Evolutionary conservation across 2,797 vertebrate species (phyloP).

Genomic region (Lates japonicus): DNA sequence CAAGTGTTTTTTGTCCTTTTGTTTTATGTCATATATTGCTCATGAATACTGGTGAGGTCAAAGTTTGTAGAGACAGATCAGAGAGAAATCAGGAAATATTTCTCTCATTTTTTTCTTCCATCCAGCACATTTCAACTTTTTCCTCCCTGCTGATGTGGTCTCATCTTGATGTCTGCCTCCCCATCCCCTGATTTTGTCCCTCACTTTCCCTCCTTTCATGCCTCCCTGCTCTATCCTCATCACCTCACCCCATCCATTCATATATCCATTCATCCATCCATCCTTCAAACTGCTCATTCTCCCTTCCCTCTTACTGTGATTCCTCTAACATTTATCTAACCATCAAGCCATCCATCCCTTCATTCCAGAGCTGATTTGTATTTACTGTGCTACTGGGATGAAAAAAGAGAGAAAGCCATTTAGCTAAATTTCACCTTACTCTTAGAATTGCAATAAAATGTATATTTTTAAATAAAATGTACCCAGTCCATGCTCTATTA

Average conservation of each 20-base stretch:
- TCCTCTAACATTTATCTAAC: slow-evolving; percentile 13
- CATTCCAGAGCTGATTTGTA: background rate
- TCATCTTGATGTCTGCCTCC: slow-evolving; percentile 26
- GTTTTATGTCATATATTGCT: background rate
- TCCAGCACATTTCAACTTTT: background rate
- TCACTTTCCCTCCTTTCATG: background rate
- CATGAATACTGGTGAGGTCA: background rate
- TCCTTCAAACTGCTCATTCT: background rate
- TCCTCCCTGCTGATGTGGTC: slow-evolving; percentile 9
- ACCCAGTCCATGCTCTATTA: background rate
- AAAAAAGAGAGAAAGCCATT: slow-evolving; percentile 5
- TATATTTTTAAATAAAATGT: background rate
- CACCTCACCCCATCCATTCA: background rate
- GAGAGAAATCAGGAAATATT: background rate
- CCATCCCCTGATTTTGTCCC: slow-evolving; percentile 12
- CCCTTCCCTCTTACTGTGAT: background rate
- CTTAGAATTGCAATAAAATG: background rate
- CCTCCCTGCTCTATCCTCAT: background rate
- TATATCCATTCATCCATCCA: background rate
- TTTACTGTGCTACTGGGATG: slow-evolving; percentile 5
- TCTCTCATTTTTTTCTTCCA: background rate
- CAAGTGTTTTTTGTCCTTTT: background rate
- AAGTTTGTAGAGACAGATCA: background rate
- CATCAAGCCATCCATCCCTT: slow-evolving; percentile 4
- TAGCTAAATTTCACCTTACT: slow-evolving; percentile 17